These are phyloP conservation scores for Prosapia bicincta DNA, from an alignment of 2,888 invertebrate species.

Conservation along the genomic window DNA sequence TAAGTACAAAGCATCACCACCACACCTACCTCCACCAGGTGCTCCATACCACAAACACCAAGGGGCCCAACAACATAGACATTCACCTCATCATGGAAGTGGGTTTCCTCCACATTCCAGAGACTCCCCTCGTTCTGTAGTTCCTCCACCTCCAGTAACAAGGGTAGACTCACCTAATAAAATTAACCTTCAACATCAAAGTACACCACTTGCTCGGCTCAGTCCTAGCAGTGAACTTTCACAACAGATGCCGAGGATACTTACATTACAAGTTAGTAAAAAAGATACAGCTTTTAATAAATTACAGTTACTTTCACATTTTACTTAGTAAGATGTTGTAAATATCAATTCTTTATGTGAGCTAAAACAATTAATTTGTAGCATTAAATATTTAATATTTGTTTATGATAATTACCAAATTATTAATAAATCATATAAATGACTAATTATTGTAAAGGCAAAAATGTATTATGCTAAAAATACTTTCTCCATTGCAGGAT, in stretches of 20 bases:
- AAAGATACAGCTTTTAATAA: too few relatives aligned
- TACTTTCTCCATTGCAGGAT: slow-evolving; percentile 56
- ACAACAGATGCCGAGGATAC: slow-evolving; percentile 84
- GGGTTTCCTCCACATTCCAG: slow-evolving; percentile 61
- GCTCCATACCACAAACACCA: slow-evolving; percentile 56
- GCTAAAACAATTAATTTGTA: too few relatives aligned
- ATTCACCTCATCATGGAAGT: slow-evolving; percentile 67
- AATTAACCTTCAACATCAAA: slow-evolving; percentile 63
- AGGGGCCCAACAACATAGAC: slow-evolving; percentile 53
- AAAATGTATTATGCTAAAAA: neutral
- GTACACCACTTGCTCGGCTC: slow-evolving; percentile 83
- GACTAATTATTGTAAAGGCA: too few relatives aligned
- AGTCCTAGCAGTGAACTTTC: slow-evolving; percentile 92
- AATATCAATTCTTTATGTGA: too few relatives aligned
- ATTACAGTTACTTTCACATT: too few relatives aligned
- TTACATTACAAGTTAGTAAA: slow-evolving; percentile 61
- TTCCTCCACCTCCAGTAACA: slow-evolving; percentile 43
- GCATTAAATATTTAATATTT: too few relatives aligned
- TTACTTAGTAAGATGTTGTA: too few relatives aligned
- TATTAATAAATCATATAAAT: too few relatives aligned
- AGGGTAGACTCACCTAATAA: slow-evolving; percentile 42
- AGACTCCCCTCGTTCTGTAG: slow-evolving; percentile 41
- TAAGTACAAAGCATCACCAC: slow-evolving; percentile 85
- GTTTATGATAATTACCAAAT: too few relatives aligned
- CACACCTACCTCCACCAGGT: slow-evolving; percentile 65